These are phyloP conservation scores for Pterophyllum scalare DNA, from an alignment of 2,113 vertebrate species.

Conservation along the genomic window DNA sequence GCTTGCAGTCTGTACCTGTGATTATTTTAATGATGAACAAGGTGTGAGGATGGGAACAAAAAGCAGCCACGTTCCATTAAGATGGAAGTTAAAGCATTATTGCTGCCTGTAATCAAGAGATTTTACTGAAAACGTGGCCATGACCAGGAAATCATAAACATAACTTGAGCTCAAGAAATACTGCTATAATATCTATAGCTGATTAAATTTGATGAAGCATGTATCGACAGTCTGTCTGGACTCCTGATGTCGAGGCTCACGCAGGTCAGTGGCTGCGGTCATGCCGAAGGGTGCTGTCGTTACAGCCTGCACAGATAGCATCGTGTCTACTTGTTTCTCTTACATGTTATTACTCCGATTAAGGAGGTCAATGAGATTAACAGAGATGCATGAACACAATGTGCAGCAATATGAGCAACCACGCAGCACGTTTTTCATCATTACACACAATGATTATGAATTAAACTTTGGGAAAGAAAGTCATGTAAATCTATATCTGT, in stretches of 20 bases:
- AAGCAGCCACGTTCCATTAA: background rate
- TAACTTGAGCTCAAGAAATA: background rate
- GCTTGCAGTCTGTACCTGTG: background rate
- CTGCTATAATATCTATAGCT: background rate
- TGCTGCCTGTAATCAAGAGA: background rate
- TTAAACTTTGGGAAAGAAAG: constrained; percentile 56
- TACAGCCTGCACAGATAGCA: background rate
- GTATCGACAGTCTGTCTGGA: background rate
- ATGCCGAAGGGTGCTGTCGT: background rate
- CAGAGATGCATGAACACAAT: constrained; percentile 76
- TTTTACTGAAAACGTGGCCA: background rate
- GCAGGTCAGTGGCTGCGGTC: background rate
- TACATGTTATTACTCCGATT: constrained; percentile 47
- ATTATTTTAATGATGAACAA: background rate
- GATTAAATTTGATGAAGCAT: constrained; percentile 11
- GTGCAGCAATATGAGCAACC: constrained; percentile 71
- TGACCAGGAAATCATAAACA: background rate
- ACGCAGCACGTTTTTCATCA: constrained; percentile 74
- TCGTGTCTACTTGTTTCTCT: constrained; percentile 7
- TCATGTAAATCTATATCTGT: constrained; percentile 68
- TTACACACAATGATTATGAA: constrained; percentile 79
- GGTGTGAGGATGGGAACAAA: background rate
- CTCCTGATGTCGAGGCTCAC: background rate
- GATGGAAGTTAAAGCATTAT: background rate
- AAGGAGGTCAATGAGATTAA: constrained; percentile 71